Conservation (phyloP, 2,888 invertebrate species). For the Halictus quadricinctus region DNA sequence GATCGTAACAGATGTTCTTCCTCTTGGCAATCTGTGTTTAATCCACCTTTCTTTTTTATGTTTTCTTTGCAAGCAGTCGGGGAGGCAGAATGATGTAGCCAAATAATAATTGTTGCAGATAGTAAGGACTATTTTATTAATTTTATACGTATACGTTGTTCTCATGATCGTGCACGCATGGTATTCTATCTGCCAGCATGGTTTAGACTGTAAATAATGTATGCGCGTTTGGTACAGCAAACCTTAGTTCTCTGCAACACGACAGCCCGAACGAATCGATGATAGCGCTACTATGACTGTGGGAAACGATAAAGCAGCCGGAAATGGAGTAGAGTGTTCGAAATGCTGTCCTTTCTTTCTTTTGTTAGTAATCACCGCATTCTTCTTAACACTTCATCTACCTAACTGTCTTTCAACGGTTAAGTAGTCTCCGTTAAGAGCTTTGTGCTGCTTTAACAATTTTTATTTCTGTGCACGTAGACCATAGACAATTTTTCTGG, state of each 20-base stretch:
- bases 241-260: not conserved
- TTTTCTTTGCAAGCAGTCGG: slow-evolving; percentile 81
- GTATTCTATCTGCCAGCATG: slow-evolving; percentile 40
- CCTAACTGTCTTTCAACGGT: not conserved
- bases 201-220: slow-evolving; percentile 3
- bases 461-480: slow-evolving; percentile 19
- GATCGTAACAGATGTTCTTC: slow-evolving; percentile 42
- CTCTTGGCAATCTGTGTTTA: slow-evolving; percentile 57
- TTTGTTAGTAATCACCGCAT: not conserved
- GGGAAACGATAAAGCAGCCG: not conserved
- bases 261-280: not conserved
- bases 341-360: not conserved
- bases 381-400: not conserved
- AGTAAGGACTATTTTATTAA: slow-evolving; percentile 78
- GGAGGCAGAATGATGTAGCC: slow-evolving; percentile 81
- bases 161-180: slow-evolving; percentile 57
- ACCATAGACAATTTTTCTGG: slow-evolving; percentile 16
- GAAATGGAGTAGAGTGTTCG: not conserved
- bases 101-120: slow-evolving; percentile 81
- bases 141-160: slow-evolving; percentile 64
- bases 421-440: not conserved
- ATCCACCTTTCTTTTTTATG: slow-evolving; percentile 74
- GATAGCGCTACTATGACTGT: not conserved
- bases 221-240: not conserved
- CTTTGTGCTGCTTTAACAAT: slow-evolving; percentile 13